phyloP scores from a whole-genome alignment of 2,888 invertebrate genomes.

The Drosophila mayaguana region DNA sequence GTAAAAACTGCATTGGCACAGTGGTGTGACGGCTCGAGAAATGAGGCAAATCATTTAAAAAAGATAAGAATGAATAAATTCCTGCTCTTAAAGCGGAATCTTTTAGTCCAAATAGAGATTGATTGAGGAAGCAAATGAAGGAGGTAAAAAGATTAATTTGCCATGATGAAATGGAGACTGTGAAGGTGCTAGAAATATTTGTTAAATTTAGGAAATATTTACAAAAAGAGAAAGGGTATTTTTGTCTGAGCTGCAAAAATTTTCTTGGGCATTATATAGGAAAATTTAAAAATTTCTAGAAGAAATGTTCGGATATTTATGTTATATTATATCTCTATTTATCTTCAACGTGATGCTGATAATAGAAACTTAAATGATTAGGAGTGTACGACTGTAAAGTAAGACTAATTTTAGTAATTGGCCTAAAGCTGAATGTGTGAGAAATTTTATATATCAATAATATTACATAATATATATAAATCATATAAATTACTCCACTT shows the following conservation, averaged over 20 bases:
- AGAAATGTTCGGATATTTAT: too few species aligned
- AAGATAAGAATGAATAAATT: not conserved
- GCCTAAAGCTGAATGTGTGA: too few species aligned
- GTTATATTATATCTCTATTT: too few species aligned
- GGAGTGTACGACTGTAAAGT: too few species aligned
- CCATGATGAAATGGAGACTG: not conserved
- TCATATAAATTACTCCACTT: not conserved
- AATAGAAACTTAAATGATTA: too few species aligned
- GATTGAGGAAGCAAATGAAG: not conserved
- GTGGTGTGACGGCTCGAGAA: constrained; percentile 13
- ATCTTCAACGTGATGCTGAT: too few species aligned
- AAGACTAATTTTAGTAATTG: too few species aligned
- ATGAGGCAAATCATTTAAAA: not conserved
- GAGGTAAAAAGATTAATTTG: not conserved
- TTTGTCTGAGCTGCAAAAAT: not conserved
- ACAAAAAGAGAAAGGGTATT: constrained; percentile 2
- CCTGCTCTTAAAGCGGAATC: not conserved
- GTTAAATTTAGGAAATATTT: not conserved
- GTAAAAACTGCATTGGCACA: constrained; percentile 19
- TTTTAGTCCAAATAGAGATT: not conserved
- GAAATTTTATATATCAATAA: too few species aligned
- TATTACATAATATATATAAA: too few species aligned
- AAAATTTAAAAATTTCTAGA: too few species aligned
- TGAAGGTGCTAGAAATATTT: not conserved
- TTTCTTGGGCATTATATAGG: not conserved